Percentiles rank a stretch among this genome's conserved stretches.
Evolutionary conservation across 2,113 vertebrate species (phyloP).

Genomic region (Coptodon bakossiorum): DNA sequence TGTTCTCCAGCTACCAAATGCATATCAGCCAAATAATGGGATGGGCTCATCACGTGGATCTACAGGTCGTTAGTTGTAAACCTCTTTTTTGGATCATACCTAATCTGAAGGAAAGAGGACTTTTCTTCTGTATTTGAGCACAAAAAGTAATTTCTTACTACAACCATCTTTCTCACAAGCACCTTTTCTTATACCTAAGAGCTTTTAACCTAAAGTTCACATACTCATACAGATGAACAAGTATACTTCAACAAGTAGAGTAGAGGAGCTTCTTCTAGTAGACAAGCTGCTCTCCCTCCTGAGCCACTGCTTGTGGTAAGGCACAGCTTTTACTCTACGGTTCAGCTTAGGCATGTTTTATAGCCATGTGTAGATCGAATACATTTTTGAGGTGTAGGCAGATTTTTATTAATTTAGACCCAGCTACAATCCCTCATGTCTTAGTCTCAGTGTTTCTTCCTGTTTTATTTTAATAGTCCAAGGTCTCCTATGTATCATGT

Average conservation of each 20-base stretch:
- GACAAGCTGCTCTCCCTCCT: not conserved
- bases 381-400: not conserved
- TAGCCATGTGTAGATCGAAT: rapidly evolving
- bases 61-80: rapidly evolving
- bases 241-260: not conserved
- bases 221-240: rapidly evolving
- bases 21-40: not conserved
- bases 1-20: not conserved
- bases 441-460: not conserved
- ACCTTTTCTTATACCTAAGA: not conserved
- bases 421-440: not conserved
- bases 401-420: not conserved
- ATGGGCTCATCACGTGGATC: not conserved
- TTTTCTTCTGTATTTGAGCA: not conserved
- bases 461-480: not conserved
- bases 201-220: not conserved
- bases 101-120: not conserved
- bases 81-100: not conserved
- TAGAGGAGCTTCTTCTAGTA: not conserved
- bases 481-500: not conserved
- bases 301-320: no score
- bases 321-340: not conserved
- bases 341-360: not conserved
- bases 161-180: not conserved
- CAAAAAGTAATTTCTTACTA: not conserved